Evolutionary conservation across 2,797 vertebrate genomes (phyloP).

Genomic region (Scleropages formosus): DNA sequence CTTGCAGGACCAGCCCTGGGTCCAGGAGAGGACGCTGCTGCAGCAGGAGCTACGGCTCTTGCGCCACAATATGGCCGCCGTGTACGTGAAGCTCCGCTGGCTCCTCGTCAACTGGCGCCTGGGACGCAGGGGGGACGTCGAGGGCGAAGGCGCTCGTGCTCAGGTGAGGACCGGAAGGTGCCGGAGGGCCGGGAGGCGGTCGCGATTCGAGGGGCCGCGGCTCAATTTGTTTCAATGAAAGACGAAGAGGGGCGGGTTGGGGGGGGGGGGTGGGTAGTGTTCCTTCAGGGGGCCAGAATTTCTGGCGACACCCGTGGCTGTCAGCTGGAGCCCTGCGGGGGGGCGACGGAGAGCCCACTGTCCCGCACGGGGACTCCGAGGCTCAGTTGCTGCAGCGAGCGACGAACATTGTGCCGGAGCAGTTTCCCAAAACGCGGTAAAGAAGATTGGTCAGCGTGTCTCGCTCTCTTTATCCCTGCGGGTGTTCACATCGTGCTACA

Average conservation of each 20-base stretch:
- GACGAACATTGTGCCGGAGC: too few species aligned
- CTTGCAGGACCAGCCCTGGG: conserved; percentile 80
- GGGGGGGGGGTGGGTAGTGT: too few species aligned
- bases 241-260: too few species aligned
- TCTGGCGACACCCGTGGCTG: too few species aligned
- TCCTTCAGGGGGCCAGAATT: too few species aligned
- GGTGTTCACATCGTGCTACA: background rate
- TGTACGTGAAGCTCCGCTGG: conserved; percentile 91
- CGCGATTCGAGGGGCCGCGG: too few species aligned
- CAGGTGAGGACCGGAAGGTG: conserved; percentile 69
- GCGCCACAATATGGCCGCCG: conserved; percentile 84
- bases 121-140: conserved; percentile 67
- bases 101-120: conserved; percentile 88
- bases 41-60: conserved; percentile 87
- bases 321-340: too few species aligned
- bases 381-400: too few species aligned
- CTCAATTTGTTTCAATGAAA: too few species aligned
- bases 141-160: conserved; percentile 59
- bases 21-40: conserved; percentile 78
- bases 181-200: conserved; percentile 28
- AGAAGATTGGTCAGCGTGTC: background rate
- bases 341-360: conserved; percentile 28
- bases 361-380: background rate
- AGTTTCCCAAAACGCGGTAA: too few species aligned
- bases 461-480: background rate